Percentiles rank a stretch among this genome's conserved stretches.
These are phyloP conservation scores for Mamestra brassicae DNA, from an alignment of 2,888 invertebrate genomes.

Conservation along the genomic window DNA sequence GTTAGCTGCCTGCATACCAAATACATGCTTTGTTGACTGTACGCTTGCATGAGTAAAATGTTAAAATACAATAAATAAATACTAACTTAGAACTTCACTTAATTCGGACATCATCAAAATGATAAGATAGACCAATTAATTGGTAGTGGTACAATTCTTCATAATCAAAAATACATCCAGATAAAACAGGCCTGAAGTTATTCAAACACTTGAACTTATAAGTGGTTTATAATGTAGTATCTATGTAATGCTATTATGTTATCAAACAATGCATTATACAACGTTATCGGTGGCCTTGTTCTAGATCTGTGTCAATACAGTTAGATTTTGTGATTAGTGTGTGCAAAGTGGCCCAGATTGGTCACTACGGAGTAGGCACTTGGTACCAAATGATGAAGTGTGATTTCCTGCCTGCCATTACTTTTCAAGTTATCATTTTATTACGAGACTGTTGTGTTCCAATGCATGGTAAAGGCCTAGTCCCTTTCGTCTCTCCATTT, in stretches of 20 bases:
- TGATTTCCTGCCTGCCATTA: constrained; percentile 4
- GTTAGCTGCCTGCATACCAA: no score
- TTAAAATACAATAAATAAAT: no score
- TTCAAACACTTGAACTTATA: constrained; percentile 13
- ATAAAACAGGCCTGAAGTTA: background rate
- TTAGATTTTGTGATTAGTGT: constrained; percentile 27
- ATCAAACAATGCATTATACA: constrained; percentile 55
- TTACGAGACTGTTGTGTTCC: no score
- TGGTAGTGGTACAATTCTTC: no score
- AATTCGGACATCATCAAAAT: background rate
- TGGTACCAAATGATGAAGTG: background rate
- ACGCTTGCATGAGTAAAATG: no score
- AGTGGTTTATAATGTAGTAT: constrained; percentile 17
- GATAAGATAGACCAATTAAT: background rate
- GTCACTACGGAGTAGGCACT: background rate
- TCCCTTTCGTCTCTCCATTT: no score
- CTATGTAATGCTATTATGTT: constrained; percentile 30
- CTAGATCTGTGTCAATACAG: constrained; percentile 47
- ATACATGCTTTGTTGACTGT: no score
- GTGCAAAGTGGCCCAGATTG: background rate
- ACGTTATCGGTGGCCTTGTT: constrained; percentile 60
- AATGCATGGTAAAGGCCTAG: no score
- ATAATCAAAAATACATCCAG: background rate
- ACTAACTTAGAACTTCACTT: background rate
- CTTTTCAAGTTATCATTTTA: no score